Percentiles rank a stretch among this genome's conserved stretches.
These are phyloP conservation scores for Astyanax mexicanus DNA, from an alignment of 2,797 vertebrate genomes.

Conservation along the genomic window DNA sequence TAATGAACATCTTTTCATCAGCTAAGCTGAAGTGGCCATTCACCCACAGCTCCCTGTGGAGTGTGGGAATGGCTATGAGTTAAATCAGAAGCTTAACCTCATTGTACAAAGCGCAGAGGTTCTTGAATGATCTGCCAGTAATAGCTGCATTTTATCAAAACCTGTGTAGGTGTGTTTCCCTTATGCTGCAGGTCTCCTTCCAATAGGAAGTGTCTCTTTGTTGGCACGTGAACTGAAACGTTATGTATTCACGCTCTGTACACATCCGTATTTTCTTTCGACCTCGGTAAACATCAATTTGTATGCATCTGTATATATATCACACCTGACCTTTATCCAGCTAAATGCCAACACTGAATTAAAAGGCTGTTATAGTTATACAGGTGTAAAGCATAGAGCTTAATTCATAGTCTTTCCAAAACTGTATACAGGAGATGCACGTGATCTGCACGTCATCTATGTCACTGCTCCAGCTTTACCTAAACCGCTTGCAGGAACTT, in stretches of 20 bases:
- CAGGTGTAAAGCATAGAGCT: too few relatives aligned
- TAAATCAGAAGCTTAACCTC: not conserved
- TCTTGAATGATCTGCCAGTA: not conserved
- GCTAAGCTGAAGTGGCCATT: constrained; percentile 7
- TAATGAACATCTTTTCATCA: constrained; percentile 7
- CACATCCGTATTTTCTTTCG: not conserved
- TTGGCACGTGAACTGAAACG: not conserved
- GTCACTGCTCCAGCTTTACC: too few relatives aligned
- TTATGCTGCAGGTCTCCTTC: not conserved
- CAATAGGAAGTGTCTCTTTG: constrained; percentile 1
- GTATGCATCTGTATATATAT: not conserved
- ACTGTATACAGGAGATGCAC: too few relatives aligned
- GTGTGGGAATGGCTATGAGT: not conserved
- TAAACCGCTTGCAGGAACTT: too few relatives aligned
- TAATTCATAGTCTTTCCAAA: too few relatives aligned
- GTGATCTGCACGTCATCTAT: too few relatives aligned
- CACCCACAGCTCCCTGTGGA: not conserved
- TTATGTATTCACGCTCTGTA: not conserved
- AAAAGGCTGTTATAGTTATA: too few relatives aligned
- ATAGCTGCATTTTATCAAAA: not conserved
- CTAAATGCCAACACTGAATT: not conserved
- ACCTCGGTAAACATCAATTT: constrained; percentile 5
- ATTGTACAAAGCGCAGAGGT: not conserved
- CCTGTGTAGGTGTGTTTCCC: not conserved
- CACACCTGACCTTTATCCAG: not conserved